These are phyloP conservation scores for Bombus haemorrhoidalis DNA, from an alignment of 1,140 invertebrate genomes.

Conservation along the genomic window DNA sequence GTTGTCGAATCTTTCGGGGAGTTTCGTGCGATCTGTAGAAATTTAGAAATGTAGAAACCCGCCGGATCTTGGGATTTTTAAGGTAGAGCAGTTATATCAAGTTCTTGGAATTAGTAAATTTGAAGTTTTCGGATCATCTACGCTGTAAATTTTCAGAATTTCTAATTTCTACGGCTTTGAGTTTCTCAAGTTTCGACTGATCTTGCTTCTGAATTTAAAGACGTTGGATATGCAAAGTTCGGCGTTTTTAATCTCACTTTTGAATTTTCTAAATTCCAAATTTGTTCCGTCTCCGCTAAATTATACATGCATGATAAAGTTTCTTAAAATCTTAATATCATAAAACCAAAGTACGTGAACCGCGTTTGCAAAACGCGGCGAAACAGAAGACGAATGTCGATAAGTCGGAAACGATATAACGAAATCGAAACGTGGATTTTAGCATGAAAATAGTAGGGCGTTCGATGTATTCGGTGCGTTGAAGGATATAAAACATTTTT, in stretches of 20 bases:
- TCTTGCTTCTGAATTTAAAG: background rate
- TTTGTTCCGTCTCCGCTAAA: background rate
- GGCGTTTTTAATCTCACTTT: too few species aligned
- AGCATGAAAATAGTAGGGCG: constrained; percentile 37
- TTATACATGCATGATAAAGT: background rate
- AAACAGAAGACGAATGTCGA: constrained; percentile 18
- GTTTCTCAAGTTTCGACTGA: background rate
- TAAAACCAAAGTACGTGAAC: background rate
- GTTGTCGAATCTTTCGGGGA: too few species aligned
- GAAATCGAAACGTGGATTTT: constrained; percentile 34
- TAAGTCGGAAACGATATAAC: constrained; percentile 22
- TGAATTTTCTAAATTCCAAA: background rate
- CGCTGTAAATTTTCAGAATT: too few species aligned
- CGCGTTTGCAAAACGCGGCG: too few species aligned
- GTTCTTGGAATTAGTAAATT: too few species aligned
- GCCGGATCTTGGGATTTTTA: too few species aligned
- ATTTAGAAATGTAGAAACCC: too few species aligned
- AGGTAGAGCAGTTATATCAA: too few species aligned
- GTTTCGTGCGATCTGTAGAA: too few species aligned
- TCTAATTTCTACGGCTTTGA: too few species aligned
- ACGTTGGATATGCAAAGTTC: background rate
- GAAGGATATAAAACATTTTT: constrained; percentile 40
- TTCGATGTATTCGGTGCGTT: constrained; percentile 19
- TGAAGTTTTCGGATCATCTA: too few species aligned
- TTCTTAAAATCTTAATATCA: background rate